Base-by-base conservation (phyloP, 2,797 vertebrate species). In the Cephalopachus bancanus region DNA sequence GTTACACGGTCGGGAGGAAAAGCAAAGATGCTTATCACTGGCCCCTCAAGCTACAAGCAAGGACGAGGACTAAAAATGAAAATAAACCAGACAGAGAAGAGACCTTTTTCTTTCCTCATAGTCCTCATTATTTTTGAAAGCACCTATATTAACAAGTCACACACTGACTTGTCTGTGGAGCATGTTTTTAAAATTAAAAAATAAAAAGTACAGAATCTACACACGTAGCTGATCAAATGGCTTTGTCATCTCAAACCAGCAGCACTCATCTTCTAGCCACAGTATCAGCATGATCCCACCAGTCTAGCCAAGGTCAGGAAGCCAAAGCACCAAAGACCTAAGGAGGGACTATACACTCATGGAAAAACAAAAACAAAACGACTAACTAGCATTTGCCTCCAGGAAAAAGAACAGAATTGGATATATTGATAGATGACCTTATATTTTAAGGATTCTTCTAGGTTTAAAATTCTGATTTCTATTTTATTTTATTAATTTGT, bases 371-470 rank as follows among this genome's bases (percentile, higher is more conserved):
- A 24, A 51, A 22, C 15, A 59, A 85, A 89, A 44, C 4, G 44
- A 44, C 5, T 7, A 44, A 44, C 44, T 5, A 74, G 33, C 71
- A 71, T 60, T 75, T 33, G 10, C 3, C 49, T 84, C 83, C n/a
- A 93, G 33, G n/a, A 90, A 65, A n/a, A 85, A 79, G 33, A 89
- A 72, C 64, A 89, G 28, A 89, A 83, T 74, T 26, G 57, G 49
- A 96, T 37, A 55, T 51, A 95, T 91, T 60, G 10, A 85, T 33
- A 93, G 8, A 93, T 51, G 10, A 84, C 59, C 49, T 88, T 10
- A 28, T 22, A 80, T 49, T 79, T 72, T 51, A 89, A 81, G 53
- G 59, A 80, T 84, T 65, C 26, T n/a, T 81, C 22, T 75, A 81
- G 8, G 69, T 80, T 89, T 89, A 75, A 85, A 91, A 91, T 20